These are phyloP conservation scores for Trinorchestia longiramus DNA, from an alignment of 1,140 invertebrate species.

Conservation along the genomic window DNA sequence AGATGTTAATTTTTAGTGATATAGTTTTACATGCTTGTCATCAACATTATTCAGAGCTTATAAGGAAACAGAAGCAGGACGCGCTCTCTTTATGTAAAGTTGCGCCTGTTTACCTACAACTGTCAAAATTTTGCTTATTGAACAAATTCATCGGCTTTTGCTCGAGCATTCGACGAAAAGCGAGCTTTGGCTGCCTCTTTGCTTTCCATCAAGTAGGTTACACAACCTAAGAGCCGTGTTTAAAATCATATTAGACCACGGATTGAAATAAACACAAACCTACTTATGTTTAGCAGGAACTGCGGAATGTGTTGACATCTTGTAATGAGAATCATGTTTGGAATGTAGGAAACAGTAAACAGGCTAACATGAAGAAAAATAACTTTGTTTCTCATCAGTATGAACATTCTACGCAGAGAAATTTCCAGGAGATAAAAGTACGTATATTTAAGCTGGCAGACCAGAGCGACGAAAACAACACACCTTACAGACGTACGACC, in stretches of 20 bases:
- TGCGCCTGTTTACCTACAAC: neutral
- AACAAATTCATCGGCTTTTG: neutral
- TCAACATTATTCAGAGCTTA: neutral
- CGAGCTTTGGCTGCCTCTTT: no score
- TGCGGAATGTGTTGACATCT: neutral
- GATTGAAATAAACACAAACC: neutral
- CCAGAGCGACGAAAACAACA: neutral
- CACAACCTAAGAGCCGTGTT: neutral
- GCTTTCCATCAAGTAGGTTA: neutral
- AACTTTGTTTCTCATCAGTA: neutral
- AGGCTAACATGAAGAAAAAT: neutral
- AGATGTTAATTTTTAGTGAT: neutral
- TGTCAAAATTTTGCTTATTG: neutral
- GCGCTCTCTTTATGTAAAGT: no score
- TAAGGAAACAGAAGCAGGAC: neutral
- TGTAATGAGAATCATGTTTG: neutral
- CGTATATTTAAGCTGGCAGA: neutral
- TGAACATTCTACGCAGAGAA: neutral
- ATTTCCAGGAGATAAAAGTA: neutral
- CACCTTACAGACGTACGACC: neutral
- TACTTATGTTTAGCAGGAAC: neutral
- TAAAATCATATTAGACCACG: neutral
- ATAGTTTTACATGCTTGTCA: neutral
- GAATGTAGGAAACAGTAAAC: neutral
- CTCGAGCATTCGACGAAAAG: neutral